Percentiles rank a stretch among this genome's conserved stretches.
Evolutionary conservation across 2,888 invertebrate genomes (phyloP).

Genomic region (Bhutanitis thaidina): DNA sequence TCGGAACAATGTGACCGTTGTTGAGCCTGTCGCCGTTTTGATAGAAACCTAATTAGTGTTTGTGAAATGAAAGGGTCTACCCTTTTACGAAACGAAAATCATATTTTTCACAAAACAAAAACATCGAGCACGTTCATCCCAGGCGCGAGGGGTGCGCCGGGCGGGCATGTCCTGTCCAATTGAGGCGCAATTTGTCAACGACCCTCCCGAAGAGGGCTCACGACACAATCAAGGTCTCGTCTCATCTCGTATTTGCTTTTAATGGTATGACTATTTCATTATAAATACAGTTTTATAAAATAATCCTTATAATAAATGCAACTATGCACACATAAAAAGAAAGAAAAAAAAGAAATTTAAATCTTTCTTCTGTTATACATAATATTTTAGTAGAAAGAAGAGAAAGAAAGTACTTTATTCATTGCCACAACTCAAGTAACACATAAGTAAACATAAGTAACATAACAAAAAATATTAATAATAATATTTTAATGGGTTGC

Average conservation of each 20-base stretch:
- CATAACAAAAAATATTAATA: too few relatives aligned
- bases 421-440: too few relatives aligned
- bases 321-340: neutral
- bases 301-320: too few relatives aligned
- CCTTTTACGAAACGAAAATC: constrained; percentile 38
- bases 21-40: too few relatives aligned
- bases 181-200: constrained; percentile 18
- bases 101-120: constrained; percentile 19
- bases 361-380: too few relatives aligned
- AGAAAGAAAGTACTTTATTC: too few relatives aligned
- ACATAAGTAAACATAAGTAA: too few relatives aligned
- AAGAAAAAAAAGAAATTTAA: neutral
- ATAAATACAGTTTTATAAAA: too few relatives aligned
- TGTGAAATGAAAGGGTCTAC: neutral
- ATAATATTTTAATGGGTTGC: too few relatives aligned
- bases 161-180: constrained; percentile 18
- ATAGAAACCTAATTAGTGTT: too few relatives aligned
- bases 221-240: constrained; percentile 1
- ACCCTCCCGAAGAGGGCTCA: constrained; percentile 8
- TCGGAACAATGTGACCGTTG: too few relatives aligned
- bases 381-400: too few relatives aligned
- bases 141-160: neutral
- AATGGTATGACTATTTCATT: constrained; percentile 18
- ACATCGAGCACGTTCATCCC: neutral
- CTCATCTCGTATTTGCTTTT: constrained; percentile 4